Evolutionary conservation across 2,888 invertebrate species (phyloP).

Genomic region (Panzeria rudis): DNA sequence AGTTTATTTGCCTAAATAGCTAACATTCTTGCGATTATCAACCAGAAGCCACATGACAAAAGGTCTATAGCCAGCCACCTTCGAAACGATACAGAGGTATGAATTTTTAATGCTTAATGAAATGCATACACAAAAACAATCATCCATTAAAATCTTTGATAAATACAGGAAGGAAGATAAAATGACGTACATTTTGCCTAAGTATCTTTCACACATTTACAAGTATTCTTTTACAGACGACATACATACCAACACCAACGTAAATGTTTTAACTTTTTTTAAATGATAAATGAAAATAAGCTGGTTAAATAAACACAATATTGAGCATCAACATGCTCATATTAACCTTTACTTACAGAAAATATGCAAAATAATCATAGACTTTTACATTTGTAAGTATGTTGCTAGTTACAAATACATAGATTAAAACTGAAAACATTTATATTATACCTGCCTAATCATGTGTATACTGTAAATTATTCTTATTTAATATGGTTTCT

Average conservation of each 20-base stretch:
- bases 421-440: not conserved
- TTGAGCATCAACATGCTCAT: not conserved
- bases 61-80: too few relatives aligned
- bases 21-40: too few relatives aligned
- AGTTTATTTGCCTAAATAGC: too few relatives aligned
- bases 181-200: not conserved
- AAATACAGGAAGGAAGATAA: not conserved
- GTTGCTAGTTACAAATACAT: not conserved
- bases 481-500: constrained; percentile 11
- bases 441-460: constrained; percentile 14
- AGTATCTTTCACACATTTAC: not conserved
- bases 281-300: not conserved
- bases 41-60: too few relatives aligned
- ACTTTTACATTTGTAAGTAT: not conserved
- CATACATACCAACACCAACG: not conserved
- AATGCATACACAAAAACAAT: not conserved
- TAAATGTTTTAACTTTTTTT: not conserved
- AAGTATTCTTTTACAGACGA: not conserved
- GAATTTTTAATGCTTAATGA: not conserved
- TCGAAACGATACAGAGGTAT: not conserved
- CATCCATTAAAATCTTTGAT: not conserved
- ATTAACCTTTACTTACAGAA: not conserved
- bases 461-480: constrained; percentile 18
- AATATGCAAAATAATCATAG: not conserved
- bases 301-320: constrained; percentile 1